Evolutionary conservation across 2,113 vertebrate genomes (phyloP).

Genomic region (Chionis minor): DNA sequence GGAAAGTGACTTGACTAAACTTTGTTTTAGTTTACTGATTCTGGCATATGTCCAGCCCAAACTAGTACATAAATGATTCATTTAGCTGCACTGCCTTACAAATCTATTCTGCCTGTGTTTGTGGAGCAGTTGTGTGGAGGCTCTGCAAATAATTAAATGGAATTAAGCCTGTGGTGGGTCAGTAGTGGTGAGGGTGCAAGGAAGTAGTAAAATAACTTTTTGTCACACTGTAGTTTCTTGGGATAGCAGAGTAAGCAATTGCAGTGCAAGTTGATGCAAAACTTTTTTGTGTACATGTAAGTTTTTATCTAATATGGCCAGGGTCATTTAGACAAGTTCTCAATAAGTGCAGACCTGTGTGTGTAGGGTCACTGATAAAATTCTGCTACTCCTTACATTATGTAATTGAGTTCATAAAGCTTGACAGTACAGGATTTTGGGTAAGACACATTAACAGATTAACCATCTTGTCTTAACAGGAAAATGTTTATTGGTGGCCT

Average conservation of each 20-base stretch:
- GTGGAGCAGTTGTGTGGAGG: not conserved
- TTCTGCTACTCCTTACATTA: not conserved
- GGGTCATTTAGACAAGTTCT: not conserved
- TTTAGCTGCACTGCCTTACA: not conserved
- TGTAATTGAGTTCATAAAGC: not conserved
- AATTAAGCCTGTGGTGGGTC: not conserved
- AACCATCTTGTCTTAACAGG: constrained; percentile 78
- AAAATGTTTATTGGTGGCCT: constrained; percentile 99
- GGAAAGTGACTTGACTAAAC: not conserved
- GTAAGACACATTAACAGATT: not conserved
- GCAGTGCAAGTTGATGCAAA: not conserved
- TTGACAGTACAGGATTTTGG: not conserved
- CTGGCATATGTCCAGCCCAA: not conserved
- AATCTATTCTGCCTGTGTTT: not conserved
- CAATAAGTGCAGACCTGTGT: not conserved
- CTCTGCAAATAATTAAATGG: not conserved
- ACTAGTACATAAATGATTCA: not conserved
- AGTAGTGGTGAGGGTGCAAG: not conserved
- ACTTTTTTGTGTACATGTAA: not conserved
- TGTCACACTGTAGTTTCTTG: not conserved
- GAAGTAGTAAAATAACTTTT: not conserved
- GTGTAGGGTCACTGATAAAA: not conserved
- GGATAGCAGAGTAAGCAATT: not conserved
- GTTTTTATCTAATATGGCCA: not conserved
- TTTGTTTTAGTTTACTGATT: not conserved